Conservation (phyloP, 2,797 vertebrate species). For the Muscicapa comitata region DNA sequence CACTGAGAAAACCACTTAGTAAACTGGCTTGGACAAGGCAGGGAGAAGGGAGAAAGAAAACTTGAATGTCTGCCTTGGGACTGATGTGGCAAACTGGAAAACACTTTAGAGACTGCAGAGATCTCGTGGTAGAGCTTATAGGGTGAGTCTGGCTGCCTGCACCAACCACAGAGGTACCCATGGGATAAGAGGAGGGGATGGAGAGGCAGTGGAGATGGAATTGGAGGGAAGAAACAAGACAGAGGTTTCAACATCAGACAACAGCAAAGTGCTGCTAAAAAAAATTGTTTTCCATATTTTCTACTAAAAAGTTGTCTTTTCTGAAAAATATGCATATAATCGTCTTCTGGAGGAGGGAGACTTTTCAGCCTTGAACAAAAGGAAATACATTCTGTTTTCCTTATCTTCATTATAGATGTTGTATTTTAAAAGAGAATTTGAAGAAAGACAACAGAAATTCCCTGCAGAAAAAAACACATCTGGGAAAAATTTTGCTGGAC, state of each 20-base stretch:
- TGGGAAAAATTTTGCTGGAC: neutral
- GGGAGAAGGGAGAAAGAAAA: neutral
- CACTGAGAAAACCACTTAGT: neutral
- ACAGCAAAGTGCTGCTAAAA: neutral
- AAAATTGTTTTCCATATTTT: neutral
- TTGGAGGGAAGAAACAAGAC: neutral
- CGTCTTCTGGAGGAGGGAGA: neutral
- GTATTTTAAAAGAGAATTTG: neutral
- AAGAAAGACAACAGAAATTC: neutral
- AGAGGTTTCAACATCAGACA: neutral
- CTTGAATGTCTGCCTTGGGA: neutral
- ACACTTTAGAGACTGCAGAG: neutral
- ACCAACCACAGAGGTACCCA: neutral
- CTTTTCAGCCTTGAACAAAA: neutral
- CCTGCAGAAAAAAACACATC: neutral
- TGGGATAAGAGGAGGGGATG: neutral
- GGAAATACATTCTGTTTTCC: neutral
- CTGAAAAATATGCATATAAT: neutral
- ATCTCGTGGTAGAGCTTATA: neutral
- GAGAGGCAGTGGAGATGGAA: neutral
- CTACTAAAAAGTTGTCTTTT: neutral
- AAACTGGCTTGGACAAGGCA: neutral
- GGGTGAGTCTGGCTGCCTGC: neutral
- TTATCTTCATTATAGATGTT: neutral
- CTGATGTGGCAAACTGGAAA: neutral